These are phyloP conservation scores for Lycocerus yunnanus DNA, from an alignment of 2,888 invertebrate species.

Conservation along the genomic window DNA sequence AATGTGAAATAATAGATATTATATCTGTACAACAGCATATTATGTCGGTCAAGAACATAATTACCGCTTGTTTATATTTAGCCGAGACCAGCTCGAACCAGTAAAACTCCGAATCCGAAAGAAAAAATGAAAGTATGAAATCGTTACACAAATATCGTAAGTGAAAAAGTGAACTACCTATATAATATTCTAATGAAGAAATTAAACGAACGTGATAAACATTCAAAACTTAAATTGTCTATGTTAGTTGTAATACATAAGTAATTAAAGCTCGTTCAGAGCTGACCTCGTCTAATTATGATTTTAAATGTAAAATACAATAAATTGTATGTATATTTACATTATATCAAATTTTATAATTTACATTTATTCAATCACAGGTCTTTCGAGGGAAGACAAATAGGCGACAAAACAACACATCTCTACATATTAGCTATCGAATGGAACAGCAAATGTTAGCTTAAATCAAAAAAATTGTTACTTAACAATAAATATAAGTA, in stretches of 20 bases:
- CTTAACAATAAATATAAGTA: not conserved
- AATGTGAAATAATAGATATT: constrained; percentile 48
- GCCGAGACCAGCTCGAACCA: constrained; percentile 52
- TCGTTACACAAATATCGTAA: constrained; percentile 30
- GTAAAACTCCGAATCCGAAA: constrained; percentile 23
- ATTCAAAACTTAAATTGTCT: constrained; percentile 46
- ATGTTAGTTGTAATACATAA: constrained; percentile 27
- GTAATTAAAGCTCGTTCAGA: constrained; percentile 35
- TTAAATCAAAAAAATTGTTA: constrained; percentile 7
- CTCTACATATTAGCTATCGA: constrained; percentile 29
- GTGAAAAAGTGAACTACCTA: constrained; percentile 30
- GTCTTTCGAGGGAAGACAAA: constrained; percentile 44
- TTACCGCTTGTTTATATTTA: constrained; percentile 41
- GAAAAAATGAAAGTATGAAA: constrained; percentile 24
- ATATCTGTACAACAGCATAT: constrained; percentile 41
- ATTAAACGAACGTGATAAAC: constrained; percentile 39
- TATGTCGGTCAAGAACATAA: constrained; percentile 36
- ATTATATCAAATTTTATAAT: constrained; percentile 25
- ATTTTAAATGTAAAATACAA: constrained; percentile 19
- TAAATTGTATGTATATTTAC: constrained; percentile 11
- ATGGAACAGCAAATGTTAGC: constrained; percentile 34
- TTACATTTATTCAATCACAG: constrained; percentile 44
- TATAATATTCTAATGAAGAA: constrained; percentile 25
- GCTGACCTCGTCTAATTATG: constrained; percentile 45
- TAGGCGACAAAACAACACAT: constrained; percentile 38